Evolutionary conservation across 2,113 vertebrate genomes (phyloP).

Genomic region (Electrona antarctica): DNA sequence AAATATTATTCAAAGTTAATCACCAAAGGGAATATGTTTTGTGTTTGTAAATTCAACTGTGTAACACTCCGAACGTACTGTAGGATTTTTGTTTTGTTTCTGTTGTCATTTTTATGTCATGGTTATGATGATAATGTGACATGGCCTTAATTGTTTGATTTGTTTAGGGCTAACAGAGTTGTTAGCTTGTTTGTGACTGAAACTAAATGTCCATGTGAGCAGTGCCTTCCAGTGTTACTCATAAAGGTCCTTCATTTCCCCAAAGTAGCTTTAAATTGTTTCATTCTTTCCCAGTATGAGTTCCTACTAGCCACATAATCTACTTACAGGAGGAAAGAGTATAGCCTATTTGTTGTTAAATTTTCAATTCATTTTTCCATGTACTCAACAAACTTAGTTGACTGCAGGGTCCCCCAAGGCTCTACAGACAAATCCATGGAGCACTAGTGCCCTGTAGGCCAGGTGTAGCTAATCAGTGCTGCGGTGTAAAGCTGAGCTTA

Average conservation of each 20-base stretch:
- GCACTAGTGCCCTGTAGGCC: no score
- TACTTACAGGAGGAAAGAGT: no score
- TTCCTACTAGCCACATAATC: no score
- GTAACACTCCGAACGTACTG: constrained; percentile 60
- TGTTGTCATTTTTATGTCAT: constrained; percentile 32
- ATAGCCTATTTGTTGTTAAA: no score
- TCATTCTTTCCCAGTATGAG: no score
- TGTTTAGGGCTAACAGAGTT: constrained; percentile 15
- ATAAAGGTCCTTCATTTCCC: neutral
- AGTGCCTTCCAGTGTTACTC: constrained; percentile 45
- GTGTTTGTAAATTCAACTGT: constrained; percentile 63
- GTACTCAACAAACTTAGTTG: no score
- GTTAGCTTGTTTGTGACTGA: constrained; percentile 41
- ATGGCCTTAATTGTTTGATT: constrained; percentile 31
- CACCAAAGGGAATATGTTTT: constrained; percentile 74
- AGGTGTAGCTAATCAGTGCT: no score
- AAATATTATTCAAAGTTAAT: constrained; percentile 77
- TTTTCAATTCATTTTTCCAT: no score
- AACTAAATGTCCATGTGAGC: constrained; percentile 47
- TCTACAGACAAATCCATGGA: no score
- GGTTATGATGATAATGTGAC: constrained; percentile 32
- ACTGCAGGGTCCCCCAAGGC: no score
- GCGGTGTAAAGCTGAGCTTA: no score
- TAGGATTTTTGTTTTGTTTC: constrained; percentile 35
- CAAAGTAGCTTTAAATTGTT: constrained; percentile 16